Evolutionary conservation across 2,888 invertebrate species (phyloP), one percentile per base, ranked within the genome.

Genomic region (Andricus quercusramuli): DNA sequence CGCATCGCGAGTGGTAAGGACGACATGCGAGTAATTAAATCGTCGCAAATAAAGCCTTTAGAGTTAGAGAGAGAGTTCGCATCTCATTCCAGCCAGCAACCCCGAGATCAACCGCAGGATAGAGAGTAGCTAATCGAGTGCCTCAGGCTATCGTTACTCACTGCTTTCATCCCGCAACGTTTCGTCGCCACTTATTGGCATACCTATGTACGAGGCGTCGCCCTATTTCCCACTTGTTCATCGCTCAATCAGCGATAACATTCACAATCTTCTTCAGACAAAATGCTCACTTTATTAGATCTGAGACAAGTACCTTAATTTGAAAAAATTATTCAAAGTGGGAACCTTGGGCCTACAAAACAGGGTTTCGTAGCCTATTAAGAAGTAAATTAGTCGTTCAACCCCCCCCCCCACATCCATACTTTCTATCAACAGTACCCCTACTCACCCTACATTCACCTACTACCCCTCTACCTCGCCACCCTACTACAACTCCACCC

Each of bases 21-120:
- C 84, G 83, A 84, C 84, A 87, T 86, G 84, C 85, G 85, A 89
- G 90, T 91, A 92, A 92, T 92, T 92, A 92, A 92, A 90, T 89
- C 87, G 88, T 81, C 84, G 91, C 88, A 92, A 92, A 92, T 89
- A 92, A 85, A 90, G 89, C 87, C 88, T 86, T 89, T 83, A 87
- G 85, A 88, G 77, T 78, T 66, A 32, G 74, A 74, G 78, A 59
- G 78, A 44, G 64, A n/a, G 81, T 83, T 81, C 86, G 44, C 44
- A 47, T 51, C 17, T 51, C 70, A 84, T 84, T 56, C 41, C 68
- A 47, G 56, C 84, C 84, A 83, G 86, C 84, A 83, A 85, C 85
- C 82, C 80, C 65, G 85, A 84, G 83, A 89, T 88, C 86, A 85
- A 85, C 77, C 77, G 76, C 80, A 68, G 70, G 83, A 85, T 84